Evolutionary conservation across 2,113 vertebrate species (phyloP), one percentile per base, ranked within the genome.

Genomic region (Clarias gariepinus): DNA sequence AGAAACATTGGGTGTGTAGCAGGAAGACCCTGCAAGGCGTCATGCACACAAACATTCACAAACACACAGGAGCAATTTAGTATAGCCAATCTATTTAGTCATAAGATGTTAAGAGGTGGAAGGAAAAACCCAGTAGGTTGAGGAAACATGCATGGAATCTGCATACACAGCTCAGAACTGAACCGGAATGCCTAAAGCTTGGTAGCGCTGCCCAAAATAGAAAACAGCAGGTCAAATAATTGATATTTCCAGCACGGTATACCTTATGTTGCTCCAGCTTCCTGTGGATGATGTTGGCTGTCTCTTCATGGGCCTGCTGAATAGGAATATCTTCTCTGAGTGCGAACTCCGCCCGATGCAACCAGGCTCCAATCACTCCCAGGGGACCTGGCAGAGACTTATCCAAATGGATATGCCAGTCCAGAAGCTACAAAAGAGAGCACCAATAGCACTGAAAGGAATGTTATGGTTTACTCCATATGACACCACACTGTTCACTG

Each of bases 321-420:
- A 96, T 85, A 12, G 94, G 88, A 18, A 99, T 92, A 90, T 99
- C 98, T 85, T 99, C 98, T 89, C 95, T 95, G 68, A 99, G 94
- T 86, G 96, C 96, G 47, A 96, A 90, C 90, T 99, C 98, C 28
- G 96, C 98, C 85, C 96, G 94, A 90, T 97, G 97, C 0, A 99
- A 93, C 98, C 97, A 99, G 87, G 97, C 96, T 47, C 97, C 97
- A 15, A 99, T 97, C 71, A 94, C 95, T n/a, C 98, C 97, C 93
- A 99, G 92, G 63, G 97, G 97, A 12, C 95, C 96, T 30, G 98
- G 98, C 83, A 99, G 95, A 86, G 96, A 97, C 90, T 98, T 97
- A 93, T 99, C 98, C 89, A 99, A 96, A 88, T 97, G 95, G 82
- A 96, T 94, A 73, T 98, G 98, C 98, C 98, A 99, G 86, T 99